Percentiles rank a stretch among this genome's conserved stretches.
These are phyloP conservation scores for Zaprionus davidi DNA, from an alignment of 1,140 invertebrate genomes.

Conservation along the genomic window DNA sequence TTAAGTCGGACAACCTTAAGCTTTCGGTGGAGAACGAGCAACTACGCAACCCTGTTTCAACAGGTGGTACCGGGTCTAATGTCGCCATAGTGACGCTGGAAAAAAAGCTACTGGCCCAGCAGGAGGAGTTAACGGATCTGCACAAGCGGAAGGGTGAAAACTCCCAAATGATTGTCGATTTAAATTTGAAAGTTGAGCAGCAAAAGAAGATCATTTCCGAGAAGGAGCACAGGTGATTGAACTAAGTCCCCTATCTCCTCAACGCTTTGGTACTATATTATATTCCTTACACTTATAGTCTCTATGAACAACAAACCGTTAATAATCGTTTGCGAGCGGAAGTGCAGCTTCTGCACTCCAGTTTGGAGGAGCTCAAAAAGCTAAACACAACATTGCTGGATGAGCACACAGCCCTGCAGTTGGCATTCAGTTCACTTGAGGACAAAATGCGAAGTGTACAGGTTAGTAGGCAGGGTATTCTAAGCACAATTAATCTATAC, in stretches of 20 bases:
- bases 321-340: constrained; percentile 88
- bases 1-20: constrained; percentile 93
- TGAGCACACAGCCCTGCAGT: constrained; percentile 96
- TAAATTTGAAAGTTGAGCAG: constrained; percentile 94
- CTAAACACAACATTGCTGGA: constrained; percentile 95
- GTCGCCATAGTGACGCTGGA: constrained; percentile 88
- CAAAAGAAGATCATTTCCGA: constrained; percentile 90
- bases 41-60: constrained; percentile 85
- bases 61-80: constrained; percentile 75
- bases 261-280: neutral
- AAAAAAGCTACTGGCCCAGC: constrained; percentile 93
- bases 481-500: neutral
- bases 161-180: constrained; percentile 95
- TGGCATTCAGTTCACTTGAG: constrained; percentile 94
- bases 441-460: constrained; percentile 94
- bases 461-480: constrained; percentile 85
- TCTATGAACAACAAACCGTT: constrained; percentile 89
- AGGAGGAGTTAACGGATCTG: constrained; percentile 96
- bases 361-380: constrained; percentile 90
- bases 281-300: constrained; percentile 85
- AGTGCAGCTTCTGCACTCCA: constrained; percentile 86
- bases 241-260: neutral
- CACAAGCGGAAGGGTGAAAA: constrained; percentile 95
- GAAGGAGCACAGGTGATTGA: constrained; percentile 89
- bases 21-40: constrained; percentile 93